Percentiles rank a stretch among this genome's conserved stretches.
phyloP scores from a whole-genome alignment of 2,888 invertebrate species.

The Hydropsyche betteni region DNA sequence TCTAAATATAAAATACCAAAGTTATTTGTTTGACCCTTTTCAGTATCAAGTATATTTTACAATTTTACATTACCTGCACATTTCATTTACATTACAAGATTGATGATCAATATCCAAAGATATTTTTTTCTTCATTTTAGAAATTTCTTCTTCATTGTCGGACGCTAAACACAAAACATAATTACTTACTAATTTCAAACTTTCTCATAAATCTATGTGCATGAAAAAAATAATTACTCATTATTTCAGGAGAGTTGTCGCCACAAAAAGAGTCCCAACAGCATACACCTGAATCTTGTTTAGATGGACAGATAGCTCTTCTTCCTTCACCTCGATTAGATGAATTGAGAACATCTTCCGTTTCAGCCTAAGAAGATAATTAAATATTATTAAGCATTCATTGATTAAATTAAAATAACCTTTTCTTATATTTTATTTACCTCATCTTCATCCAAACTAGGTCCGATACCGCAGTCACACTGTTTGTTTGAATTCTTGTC shows the following conservation, averaged over 20 bases:
- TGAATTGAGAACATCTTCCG: not conserved
- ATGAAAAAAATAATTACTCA: slow-evolving; percentile 1
- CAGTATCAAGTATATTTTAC: not conserved
- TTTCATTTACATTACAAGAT: slow-evolving; percentile 39
- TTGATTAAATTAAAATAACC: not conserved
- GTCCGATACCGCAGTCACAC: slow-evolving; percentile 43
- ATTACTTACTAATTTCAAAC: not conserved
- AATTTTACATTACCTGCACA: slow-evolving; percentile 41
- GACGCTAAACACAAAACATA: slow-evolving; percentile 28
- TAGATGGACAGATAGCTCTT: slow-evolving; percentile 56
- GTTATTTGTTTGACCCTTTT: not conserved
- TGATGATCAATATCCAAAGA: slow-evolving; percentile 40
- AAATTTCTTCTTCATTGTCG: slow-evolving; percentile 41
- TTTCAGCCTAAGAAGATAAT: slow-evolving; percentile 1
- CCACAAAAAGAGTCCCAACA: slow-evolving; percentile 54
- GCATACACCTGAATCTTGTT: slow-evolving; percentile 64
- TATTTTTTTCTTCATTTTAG: slow-evolving; percentile 37
- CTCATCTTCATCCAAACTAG: slow-evolving; percentile 43
- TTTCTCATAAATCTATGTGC: not conserved
- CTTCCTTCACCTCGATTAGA: slow-evolving; percentile 28
- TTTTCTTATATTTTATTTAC: slow-evolving; percentile 16
- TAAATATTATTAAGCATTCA: not conserved
- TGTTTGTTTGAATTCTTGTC: slow-evolving; percentile 23
- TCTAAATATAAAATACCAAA: slow-evolving; percentile 21
- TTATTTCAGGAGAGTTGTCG: slow-evolving; percentile 40